These are phyloP conservation scores for Pseudochirops corinnae DNA, from an alignment of 2,797 vertebrate genomes.

Conservation along the genomic window DNA sequence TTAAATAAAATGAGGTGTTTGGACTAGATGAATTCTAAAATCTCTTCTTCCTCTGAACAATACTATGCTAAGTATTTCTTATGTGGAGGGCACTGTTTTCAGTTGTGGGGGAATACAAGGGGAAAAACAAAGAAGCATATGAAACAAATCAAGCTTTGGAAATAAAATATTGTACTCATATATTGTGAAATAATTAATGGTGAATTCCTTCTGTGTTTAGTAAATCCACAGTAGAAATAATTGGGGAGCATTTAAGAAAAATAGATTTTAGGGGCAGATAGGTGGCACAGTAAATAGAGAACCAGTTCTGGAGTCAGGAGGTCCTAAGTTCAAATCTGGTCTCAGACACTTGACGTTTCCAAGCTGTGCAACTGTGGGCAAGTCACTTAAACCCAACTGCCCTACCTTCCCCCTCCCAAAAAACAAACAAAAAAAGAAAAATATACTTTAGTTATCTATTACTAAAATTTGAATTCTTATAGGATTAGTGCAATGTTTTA, in stretches of 20 bases:
- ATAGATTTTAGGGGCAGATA: background rate
- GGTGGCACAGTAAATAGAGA: too few relatives aligned
- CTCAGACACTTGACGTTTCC: too few relatives aligned
- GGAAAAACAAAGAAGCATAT: background rate
- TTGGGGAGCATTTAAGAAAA: background rate
- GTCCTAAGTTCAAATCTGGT: too few relatives aligned
- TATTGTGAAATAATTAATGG: background rate
- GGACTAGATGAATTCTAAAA: background rate
- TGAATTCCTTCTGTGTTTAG: background rate
- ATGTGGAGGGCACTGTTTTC: too few relatives aligned
- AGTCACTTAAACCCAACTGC: too few relatives aligned
- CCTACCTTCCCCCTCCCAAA: too few relatives aligned
- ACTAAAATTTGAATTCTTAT: conserved; percentile 5
- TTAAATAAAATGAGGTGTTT: background rate
- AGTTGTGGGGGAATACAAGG: background rate
- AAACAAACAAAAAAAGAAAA: too few relatives aligned
- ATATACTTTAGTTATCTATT: background rate
- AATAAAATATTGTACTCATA: background rate
- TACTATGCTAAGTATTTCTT: too few relatives aligned
- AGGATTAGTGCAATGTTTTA: conserved; percentile 23
- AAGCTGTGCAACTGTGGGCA: too few relatives aligned
- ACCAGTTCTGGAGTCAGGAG: too few relatives aligned
- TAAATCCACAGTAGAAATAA: background rate
- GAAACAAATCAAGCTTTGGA: background rate
- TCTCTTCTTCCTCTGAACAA: background rate